phyloP scores from a whole-genome alignment of 1,140 invertebrate genomes.

The Pseudomyrmex flavicornis region DNA sequence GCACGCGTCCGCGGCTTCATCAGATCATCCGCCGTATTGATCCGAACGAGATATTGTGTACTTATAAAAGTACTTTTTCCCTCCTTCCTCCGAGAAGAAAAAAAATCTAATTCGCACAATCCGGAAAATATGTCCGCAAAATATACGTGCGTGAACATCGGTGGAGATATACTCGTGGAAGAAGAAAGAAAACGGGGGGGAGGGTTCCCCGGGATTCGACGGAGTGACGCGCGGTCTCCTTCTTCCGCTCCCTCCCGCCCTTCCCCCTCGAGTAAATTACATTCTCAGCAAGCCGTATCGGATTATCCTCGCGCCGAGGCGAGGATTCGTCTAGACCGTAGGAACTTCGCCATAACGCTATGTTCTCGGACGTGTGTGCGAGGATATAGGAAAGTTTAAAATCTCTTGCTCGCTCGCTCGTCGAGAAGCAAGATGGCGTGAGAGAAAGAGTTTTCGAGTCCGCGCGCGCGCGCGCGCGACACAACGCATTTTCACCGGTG shows the following conservation, averaged over 20 bases:
- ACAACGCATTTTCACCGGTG: not conserved
- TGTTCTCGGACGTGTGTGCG: slow-evolving; percentile 17
- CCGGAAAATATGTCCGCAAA: slow-evolving; percentile 40
- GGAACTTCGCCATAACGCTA: slow-evolving; percentile 52
- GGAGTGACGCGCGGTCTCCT: not conserved
- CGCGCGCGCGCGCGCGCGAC: too few species aligned
- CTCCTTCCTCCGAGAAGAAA: slow-evolving; percentile 7
- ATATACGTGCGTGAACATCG: not conserved
- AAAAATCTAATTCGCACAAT: slow-evolving; percentile 43
- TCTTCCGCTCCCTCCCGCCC: not conserved
- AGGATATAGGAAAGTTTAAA: slow-evolving; percentile 56
- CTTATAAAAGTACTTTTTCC: not conserved
- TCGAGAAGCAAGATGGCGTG: too few species aligned
- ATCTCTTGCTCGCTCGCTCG: slow-evolving; percentile 4
- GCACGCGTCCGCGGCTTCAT: slow-evolving; percentile 20
- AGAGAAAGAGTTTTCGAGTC: slow-evolving; percentile 12
- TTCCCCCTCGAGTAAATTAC: slow-evolving; percentile 62
- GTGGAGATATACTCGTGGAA: not conserved
- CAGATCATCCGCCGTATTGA: slow-evolving; percentile 40
- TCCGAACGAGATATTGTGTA: slow-evolving; percentile 54
- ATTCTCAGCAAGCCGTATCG: slow-evolving; percentile 61
- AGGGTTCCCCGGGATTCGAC: slow-evolving; percentile 31
- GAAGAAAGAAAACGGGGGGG: not conserved
- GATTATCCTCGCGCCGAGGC: slow-evolving; percentile 67
- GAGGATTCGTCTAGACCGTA: slow-evolving; percentile 54